These are phyloP conservation scores for Tetrax tetrax DNA, from an alignment of 2,113 vertebrate genomes.

Conservation along the genomic window DNA sequence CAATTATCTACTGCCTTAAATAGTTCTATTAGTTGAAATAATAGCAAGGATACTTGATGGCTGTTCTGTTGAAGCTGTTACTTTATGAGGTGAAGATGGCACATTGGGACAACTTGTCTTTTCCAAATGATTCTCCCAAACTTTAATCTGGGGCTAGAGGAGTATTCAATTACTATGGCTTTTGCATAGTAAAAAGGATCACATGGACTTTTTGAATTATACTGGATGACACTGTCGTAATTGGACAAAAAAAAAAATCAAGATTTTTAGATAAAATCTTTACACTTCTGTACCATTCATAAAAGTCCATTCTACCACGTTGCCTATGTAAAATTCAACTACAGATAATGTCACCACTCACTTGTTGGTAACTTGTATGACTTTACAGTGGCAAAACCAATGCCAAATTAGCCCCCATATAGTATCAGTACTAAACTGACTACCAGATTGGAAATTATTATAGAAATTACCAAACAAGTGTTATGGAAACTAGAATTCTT, in stretches of 20 bases:
- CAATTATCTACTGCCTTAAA: slow-evolving; percentile 21
- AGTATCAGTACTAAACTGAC: neutral
- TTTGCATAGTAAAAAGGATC: neutral
- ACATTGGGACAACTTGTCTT: neutral
- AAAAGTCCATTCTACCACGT: neutral
- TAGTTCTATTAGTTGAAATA: slow-evolving; percentile 32
- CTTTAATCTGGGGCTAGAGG: neutral
- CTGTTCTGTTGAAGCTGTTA: neutral
- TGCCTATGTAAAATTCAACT: neutral
- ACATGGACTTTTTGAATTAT: neutral
- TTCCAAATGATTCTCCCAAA: neutral
- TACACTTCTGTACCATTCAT: neutral
- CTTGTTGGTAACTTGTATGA: neutral
- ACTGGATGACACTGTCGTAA: neutral
- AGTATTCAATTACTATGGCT: neutral
- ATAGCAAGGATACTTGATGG: neutral
- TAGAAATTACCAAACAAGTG: neutral
- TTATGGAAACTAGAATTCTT: neutral
- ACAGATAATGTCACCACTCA: neutral
- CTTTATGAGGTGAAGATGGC: neutral
- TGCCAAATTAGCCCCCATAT: neutral
- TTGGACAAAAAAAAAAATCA: neutral
- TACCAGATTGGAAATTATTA: neutral
- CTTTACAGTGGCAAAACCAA: neutral
- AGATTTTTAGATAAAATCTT: neutral